Evolutionary conservation across 2,888 invertebrate genomes (phyloP).

Genomic region (Hydropsyche betteni): DNA sequence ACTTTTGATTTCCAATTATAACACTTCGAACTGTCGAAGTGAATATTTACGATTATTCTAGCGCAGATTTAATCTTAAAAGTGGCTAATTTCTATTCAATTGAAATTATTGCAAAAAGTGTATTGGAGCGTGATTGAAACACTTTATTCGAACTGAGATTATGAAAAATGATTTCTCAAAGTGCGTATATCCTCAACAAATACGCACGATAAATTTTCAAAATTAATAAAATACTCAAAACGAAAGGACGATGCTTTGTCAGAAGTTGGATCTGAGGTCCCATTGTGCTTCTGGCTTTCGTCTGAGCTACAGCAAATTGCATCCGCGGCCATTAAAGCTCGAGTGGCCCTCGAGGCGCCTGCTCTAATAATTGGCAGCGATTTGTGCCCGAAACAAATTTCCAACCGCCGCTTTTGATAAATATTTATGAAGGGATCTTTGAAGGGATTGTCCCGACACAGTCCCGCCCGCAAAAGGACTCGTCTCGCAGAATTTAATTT

Average conservation of each 20-base stretch:
- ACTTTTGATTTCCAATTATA: no score
- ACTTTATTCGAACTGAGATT: no score
- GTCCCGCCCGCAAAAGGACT: background rate
- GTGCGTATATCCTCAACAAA: no score
- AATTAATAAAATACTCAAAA: background rate
- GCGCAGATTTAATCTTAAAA: no score
- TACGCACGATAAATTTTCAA: no score
- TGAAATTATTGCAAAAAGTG: no score
- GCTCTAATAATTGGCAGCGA: constrained; percentile 37
- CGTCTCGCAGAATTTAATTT: constrained; percentile 33
- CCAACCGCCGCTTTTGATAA: constrained; percentile 27
- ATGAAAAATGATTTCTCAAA: no score
- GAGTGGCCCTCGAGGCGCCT: constrained; percentile 4
- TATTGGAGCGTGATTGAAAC: no score
- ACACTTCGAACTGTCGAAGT: no score
- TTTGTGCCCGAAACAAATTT: constrained; percentile 33
- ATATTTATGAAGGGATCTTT: constrained; percentile 39
- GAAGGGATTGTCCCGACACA: background rate
- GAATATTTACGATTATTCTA: no score
- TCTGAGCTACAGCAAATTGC: constrained; percentile 19
- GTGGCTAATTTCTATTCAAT: no score
- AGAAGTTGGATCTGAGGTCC: background rate
- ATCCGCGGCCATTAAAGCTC: constrained; percentile 16
- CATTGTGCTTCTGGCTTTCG: background rate
- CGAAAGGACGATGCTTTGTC: background rate